Evolutionary conservation across 1,140 invertebrate species (phyloP), one percentile per base, ranked within the genome.

Genomic region (Zaprionus lachaisei): DNA sequence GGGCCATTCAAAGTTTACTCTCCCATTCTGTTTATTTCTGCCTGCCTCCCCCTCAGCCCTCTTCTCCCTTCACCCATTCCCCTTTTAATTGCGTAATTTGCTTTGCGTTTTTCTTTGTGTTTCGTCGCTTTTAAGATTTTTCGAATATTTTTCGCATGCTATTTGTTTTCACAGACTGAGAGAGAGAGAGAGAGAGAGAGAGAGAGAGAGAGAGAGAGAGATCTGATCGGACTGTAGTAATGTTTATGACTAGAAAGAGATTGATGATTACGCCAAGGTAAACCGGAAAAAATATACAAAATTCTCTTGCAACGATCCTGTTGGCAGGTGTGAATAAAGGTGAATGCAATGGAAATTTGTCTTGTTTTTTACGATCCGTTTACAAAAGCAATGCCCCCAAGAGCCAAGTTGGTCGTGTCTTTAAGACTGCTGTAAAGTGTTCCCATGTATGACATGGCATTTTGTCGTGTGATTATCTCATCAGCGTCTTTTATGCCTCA

Each of bases 381-480:
- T 22, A 65, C 64, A 37, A 56, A 71, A 57, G 15, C n/a, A 15
- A 51, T 66, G 31, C 41, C 24, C 62, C 20, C n/a, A 68, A 51
- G 47, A 51, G 55, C 24, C 41, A 57, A 31, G 14, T 31, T 4
- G 38, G 51, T 38, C 31, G 31, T 34, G 31, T 34, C 31, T 34
- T 66, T 72, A 31, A 17, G 57, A 72, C 54, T 28, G 61, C 58
- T 60, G 60, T 65, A 73, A 77, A 83, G 67, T 76, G 74, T 65
- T 81, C 67, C 69, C 70, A 68, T 84, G 83, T 86, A 71, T 69
- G 68, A 82, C 83, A 80, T 80, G 83, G 67, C 72, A 73, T 68
- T 86, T 86, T 80, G 76, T 54, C 72, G 58, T 80, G 80, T 80
- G 80, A 83, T 86, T 86, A 83, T 87, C 83, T 87, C 83, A 86